A percentile compares a stretch with the other conserved stretches of the same genome.
Conservation (phyloP, 2,888 invertebrate species). For the Clunio marinus region DNA sequence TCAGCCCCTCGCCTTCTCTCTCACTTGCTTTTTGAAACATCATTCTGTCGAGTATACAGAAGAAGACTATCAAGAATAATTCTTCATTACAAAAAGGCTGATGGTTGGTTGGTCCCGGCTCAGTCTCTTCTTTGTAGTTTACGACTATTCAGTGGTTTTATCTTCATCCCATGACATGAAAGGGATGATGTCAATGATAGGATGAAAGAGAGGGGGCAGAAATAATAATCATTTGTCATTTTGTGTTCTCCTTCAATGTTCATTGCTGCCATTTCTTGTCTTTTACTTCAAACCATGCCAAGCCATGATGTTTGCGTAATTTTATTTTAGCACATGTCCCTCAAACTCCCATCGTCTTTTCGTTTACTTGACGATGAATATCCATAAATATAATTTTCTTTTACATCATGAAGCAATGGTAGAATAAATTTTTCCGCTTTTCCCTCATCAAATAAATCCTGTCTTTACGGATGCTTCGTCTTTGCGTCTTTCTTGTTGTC, state of each 20-base stretch:
- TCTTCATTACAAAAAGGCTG: slow-evolving; percentile 23
- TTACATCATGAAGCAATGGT: slow-evolving; percentile 22
- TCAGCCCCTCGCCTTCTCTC: background rate
- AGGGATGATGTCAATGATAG: too few relatives aligned
- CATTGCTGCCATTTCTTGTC: background rate
- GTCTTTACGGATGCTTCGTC: slow-evolving; percentile 11
- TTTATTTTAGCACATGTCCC: slow-evolving; percentile 5
- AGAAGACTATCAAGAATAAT: slow-evolving; percentile 22
- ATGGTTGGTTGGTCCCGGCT: background rate
- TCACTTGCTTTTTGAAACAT: background rate
- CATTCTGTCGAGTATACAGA: background rate
- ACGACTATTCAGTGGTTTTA: slow-evolving; percentile 9
- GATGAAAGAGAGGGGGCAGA: background rate
- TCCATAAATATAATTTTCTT: slow-evolving; percentile 27
- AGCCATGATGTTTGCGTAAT: slow-evolving; percentile 10
- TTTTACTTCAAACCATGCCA: background rate
- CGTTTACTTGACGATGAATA: slow-evolving; percentile 16
- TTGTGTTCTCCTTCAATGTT: background rate
- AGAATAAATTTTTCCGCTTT: background rate
- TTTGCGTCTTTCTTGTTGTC: too few relatives aligned
- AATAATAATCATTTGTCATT: slow-evolving; percentile 18
- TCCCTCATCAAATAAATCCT: slow-evolving; percentile 31
- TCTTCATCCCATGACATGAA: background rate
- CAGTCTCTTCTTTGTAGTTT: background rate
- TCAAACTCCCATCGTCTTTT: background rate